These are phyloP conservation scores for Mycteria americana DNA, from an alignment of 2,797 vertebrate species.

Conservation along the genomic window DNA sequence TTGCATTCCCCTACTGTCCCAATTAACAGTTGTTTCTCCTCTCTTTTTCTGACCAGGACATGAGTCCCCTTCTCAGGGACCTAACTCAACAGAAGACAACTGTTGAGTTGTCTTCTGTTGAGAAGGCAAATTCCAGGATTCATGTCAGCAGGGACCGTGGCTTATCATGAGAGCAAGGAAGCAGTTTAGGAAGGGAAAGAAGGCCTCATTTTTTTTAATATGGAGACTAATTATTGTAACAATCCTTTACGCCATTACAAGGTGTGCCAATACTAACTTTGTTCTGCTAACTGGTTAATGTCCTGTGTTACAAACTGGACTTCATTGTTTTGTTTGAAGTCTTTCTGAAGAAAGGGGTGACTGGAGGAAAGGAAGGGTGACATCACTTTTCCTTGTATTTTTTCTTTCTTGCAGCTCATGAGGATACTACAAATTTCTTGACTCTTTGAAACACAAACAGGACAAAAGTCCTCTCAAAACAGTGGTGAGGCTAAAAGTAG, in stretches of 20 bases:
- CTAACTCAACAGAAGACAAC: background rate
- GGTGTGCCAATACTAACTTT: background rate
- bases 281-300: background rate
- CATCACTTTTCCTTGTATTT: background rate
- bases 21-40: background rate
- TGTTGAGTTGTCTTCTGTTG: too few species aligned
- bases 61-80: background rate
- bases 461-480: background rate
- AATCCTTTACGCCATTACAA: background rate
- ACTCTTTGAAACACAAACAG: background rate
- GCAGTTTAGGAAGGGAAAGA: background rate
- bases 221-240: background rate
- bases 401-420: background rate
- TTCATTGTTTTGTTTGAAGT: background rate
- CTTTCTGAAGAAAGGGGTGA: background rate
- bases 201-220: background rate
- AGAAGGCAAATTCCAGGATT: background rate
- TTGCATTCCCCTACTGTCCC: background rate
- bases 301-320: background rate
- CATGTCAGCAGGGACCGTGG: rapidly evolving
- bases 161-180: background rate
- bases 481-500: background rate
- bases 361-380: background rate
- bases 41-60: background rate
- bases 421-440: background rate